These are phyloP conservation scores for Mycetomoellerius zeteki DNA, from an alignment of 1,140 invertebrate species.

Conservation along the genomic window DNA sequence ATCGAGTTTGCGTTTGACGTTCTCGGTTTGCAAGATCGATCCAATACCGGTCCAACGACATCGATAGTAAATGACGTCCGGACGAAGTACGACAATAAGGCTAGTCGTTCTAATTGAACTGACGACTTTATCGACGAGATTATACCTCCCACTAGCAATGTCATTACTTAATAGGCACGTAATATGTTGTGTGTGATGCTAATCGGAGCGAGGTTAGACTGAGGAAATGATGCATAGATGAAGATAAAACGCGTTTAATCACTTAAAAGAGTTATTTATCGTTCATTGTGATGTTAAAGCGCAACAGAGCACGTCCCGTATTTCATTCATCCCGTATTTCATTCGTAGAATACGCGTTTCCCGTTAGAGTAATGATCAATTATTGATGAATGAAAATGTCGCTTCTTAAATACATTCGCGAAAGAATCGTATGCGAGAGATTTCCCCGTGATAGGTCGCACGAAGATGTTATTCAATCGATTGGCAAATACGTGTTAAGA, in stretches of 20 bases:
- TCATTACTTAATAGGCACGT: constrained; percentile 17
- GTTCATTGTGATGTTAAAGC: constrained; percentile 1
- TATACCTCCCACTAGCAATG: neutral
- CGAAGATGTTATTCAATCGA: constrained; percentile 26
- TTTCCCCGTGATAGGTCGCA: neutral
- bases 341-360: neutral
- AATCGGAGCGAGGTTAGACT: constrained; percentile 9
- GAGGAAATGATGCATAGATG: constrained; percentile 22
- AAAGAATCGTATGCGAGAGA: constrained; percentile 26
- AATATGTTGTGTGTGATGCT: constrained; percentile 3
- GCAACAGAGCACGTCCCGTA: constrained; percentile 4
- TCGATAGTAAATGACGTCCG: neutral
- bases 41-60: neutral
- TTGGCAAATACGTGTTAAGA: constrained; percentile 11
- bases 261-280: constrained; percentile 25
- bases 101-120: constrained; percentile 40
- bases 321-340: constrained; percentile 14
- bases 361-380: constrained; percentile 32
- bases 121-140: constrained; percentile 37
- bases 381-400: constrained; percentile 37
- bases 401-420: neutral
- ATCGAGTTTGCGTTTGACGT: neutral
- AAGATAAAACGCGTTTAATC: constrained; percentile 41
- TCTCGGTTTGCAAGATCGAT: neutral
- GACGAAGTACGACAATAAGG: neutral